Evolutionary conservation across 2,113 vertebrate genomes (phyloP).

Genomic region (Etheostoma spectabile): DNA sequence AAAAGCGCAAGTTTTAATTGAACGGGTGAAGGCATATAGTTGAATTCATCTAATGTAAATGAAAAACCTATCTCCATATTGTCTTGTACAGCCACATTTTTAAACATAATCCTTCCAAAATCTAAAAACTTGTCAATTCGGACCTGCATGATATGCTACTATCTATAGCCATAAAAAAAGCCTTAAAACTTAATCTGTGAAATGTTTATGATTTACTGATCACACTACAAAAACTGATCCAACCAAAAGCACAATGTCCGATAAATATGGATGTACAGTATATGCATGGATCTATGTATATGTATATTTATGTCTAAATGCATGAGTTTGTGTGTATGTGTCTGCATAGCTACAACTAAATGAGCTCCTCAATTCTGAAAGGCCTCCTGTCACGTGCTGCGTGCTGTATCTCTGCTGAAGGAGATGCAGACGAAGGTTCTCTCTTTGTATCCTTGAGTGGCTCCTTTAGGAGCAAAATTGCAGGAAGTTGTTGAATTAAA

Average conservation of each 20-base stretch:
- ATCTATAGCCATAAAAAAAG: constrained; percentile 8
- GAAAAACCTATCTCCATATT: constrained; percentile 27
- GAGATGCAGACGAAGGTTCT: constrained; percentile 69
- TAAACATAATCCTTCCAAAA: not conserved
- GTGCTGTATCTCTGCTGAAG: constrained; percentile 55
- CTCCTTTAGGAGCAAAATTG: constrained; percentile 82
- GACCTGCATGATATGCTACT: not conserved
- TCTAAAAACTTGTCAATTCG: constrained; percentile 8
- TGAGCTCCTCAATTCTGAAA: constrained; percentile 48
- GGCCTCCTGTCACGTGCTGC: constrained; percentile 52
- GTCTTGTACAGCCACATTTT: not conserved
- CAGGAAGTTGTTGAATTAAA: constrained; percentile 85
- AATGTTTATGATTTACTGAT: not conserved
- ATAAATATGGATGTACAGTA: constrained; percentile 1
- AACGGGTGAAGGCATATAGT: not conserved
- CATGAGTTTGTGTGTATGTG: constrained; percentile 17
- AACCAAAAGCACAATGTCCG: constrained; percentile 3
- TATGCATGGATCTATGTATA: constrained; percentile 1
- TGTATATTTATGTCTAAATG: constrained; percentile 32
- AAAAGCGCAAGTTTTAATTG: constrained; percentile 31
- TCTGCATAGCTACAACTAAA: constrained; percentile 31
- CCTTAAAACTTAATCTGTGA: not conserved
- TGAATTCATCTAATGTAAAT: constrained; percentile 23
- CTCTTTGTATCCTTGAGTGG: constrained; percentile 75
- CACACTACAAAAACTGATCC: constrained; percentile 32